These are phyloP conservation scores for Tortricodes alternella DNA, from an alignment of 2,888 invertebrate genomes.

Conservation along the genomic window DNA sequence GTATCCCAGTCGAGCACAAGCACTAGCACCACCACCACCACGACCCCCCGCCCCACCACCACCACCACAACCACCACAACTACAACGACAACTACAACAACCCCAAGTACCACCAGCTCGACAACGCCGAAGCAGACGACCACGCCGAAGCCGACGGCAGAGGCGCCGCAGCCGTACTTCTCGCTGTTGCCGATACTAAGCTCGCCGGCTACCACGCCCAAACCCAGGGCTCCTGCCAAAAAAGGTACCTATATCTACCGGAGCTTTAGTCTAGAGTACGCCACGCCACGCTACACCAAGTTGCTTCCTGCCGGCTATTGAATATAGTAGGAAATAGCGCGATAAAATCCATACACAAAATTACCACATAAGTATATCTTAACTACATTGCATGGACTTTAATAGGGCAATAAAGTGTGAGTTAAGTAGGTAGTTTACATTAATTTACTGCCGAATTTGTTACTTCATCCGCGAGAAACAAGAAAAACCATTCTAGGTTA, in stretches of 20 bases:
- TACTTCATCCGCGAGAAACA: no score
- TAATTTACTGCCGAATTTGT: no score
- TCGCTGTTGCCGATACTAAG: constrained; percentile 72
- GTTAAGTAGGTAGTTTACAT: no score
- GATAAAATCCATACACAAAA: no score
- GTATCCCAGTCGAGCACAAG: constrained; percentile 53
- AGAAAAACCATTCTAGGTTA: no score
- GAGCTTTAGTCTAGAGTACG: no score
- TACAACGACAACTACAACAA: constrained; percentile 64
- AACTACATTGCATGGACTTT: no score
- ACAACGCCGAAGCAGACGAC: constrained; percentile 63
- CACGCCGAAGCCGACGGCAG: constrained; percentile 49
- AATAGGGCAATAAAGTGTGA: no score
- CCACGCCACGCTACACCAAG: no score
- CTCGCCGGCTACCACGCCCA: constrained; percentile 42
- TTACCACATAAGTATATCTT: no score
- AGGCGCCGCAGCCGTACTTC: constrained; percentile 63
- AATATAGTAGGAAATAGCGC: no score
- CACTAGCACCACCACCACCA: constrained; percentile 44
- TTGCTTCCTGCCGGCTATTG: no score
- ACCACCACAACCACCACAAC: constrained; percentile 58
- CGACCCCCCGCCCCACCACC: constrained; percentile 53
- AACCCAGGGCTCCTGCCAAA: constrained; percentile 50
- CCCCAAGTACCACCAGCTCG: constrained; percentile 68
- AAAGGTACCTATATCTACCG: constrained; percentile 61